Evolutionary conservation across 2,797 vertebrate genomes (phyloP), one percentile per base, ranked within the genome.

Genomic region (Oreortyx pictus): DNA sequence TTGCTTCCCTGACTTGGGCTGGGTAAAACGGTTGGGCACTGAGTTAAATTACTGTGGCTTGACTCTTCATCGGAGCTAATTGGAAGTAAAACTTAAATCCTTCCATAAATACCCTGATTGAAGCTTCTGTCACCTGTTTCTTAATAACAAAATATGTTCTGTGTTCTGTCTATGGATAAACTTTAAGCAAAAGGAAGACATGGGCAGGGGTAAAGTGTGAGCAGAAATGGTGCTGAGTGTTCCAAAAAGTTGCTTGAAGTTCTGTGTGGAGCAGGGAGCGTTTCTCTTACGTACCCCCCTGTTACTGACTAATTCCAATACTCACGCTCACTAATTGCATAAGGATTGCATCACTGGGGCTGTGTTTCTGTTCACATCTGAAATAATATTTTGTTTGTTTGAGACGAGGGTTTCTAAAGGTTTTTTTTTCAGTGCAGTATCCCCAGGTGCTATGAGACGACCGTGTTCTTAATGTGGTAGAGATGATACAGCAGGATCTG

Each of bases 51-150:
- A 67, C 44, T 72, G n/a, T 41, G 64, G 9, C 57, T 44, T 62
- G 50, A 54, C 70, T 91, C 67, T 14, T 94, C 73, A 17, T 79
- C 17, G 18, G 86, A 86, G 64, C 86, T 94, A 95, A 90, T 89
- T 90, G 52, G 56, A 94, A 92, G 22, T 61, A 7, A 24, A 78
- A 46, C 57, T 85, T 88, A 31, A 80, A 64, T 92, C 24, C 88
- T 93, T 80, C 61, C 47, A 41, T 24, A 56, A 77, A 43, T 79
- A 89, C 76, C 80, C 37, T 72, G 23, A 74, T 75, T 90, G 94
- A 85, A 24, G 7, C 25, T 66, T 89, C 61, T 41, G 14, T 50
- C 16, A 24, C 39, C 57, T 87, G 23, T 82, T 88, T 79, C 6
- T 2, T 74, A 70, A 75, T 49, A 94, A 33, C 80, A 88, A 79